A percentile compares a stretch with the other conserved stretches of the same genome.
These are phyloP conservation scores for Schizotus pectinicornis DNA, from an alignment of 2,888 invertebrate genomes.

Conservation along the genomic window DNA sequence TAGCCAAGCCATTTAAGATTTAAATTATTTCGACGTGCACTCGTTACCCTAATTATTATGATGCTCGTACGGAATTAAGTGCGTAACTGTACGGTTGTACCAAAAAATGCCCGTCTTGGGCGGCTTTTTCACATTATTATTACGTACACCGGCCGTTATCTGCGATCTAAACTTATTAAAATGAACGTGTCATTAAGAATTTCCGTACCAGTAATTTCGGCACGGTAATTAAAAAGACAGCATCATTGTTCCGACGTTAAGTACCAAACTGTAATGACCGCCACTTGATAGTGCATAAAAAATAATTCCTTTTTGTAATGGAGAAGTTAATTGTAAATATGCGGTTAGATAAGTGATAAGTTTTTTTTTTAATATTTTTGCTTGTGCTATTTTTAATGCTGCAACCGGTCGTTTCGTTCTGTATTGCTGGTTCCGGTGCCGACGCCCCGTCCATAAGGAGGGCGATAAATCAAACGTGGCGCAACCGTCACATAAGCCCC, in stretches of 20 bases:
- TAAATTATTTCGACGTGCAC: too few species aligned
- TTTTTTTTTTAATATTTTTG: too few species aligned
- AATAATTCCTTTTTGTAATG: too few species aligned
- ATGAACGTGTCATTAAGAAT: slow-evolving; percentile 21
- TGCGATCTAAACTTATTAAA: slow-evolving; percentile 20
- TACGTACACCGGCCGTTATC: slow-evolving; percentile 11
- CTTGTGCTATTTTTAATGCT: neutral
- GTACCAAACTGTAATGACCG: too few species aligned
- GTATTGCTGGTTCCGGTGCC: neutral
- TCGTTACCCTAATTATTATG: slow-evolving; percentile 3
- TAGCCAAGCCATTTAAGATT: too few species aligned
- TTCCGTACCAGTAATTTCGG: slow-evolving; percentile 18
- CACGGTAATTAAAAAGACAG: slow-evolving; percentile 18
- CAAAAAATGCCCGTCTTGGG: slow-evolving; percentile 5
- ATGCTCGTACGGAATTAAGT: slow-evolving; percentile 2
- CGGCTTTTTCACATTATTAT: slow-evolving; percentile 20
- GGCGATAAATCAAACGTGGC: slow-evolving; percentile 6
- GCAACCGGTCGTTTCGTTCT: neutral
- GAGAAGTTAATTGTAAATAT: too few species aligned
- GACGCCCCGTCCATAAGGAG: too few species aligned
- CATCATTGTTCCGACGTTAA: neutral
- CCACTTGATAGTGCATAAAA: too few species aligned
- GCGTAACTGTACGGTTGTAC: slow-evolving; percentile 16
- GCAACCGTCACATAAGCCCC: slow-evolving; percentile 13
- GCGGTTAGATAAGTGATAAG: too few species aligned